Evolutionary conservation across 2,113 vertebrate genomes (phyloP).

Genomic region (Charadrius vociferus): DNA sequence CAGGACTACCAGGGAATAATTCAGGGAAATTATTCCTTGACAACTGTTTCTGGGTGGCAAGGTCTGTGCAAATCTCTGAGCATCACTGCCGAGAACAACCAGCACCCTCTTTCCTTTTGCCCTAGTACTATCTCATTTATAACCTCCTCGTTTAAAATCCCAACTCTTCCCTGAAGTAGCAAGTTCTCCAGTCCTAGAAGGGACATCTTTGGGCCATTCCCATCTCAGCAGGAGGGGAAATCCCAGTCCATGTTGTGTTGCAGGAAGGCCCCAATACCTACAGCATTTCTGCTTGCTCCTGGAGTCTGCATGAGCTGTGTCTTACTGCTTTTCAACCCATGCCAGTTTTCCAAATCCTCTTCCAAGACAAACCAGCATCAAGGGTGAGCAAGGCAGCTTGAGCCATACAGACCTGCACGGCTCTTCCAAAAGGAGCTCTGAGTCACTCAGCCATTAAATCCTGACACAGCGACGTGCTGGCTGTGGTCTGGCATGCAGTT

Average conservation of each 20-base stretch:
- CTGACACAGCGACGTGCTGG: background rate
- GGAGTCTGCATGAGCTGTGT: background rate
- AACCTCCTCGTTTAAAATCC: background rate
- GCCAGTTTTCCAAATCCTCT: background rate
- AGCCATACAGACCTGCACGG: background rate
- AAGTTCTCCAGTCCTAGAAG: background rate
- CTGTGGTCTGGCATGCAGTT: background rate
- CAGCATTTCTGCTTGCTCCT: background rate
- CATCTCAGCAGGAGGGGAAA: background rate
- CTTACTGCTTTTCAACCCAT: background rate
- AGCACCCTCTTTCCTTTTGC: background rate
- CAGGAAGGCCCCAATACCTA: background rate
- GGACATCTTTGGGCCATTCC: background rate
- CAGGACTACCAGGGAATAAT: background rate
- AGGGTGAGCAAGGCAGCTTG: background rate
- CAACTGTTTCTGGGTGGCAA: background rate
- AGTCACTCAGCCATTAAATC: background rate
- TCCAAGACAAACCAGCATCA: background rate
- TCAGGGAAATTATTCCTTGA: background rate
- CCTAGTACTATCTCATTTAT: background rate
- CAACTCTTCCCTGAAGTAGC: background rate
- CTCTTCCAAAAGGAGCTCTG: background rate
- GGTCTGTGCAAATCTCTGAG: background rate
- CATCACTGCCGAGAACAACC: accelerated
- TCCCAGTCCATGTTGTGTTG: background rate